Conservation (phyloP, 1,140 invertebrate species). For the Lepidotrigona ventralis region DNA sequence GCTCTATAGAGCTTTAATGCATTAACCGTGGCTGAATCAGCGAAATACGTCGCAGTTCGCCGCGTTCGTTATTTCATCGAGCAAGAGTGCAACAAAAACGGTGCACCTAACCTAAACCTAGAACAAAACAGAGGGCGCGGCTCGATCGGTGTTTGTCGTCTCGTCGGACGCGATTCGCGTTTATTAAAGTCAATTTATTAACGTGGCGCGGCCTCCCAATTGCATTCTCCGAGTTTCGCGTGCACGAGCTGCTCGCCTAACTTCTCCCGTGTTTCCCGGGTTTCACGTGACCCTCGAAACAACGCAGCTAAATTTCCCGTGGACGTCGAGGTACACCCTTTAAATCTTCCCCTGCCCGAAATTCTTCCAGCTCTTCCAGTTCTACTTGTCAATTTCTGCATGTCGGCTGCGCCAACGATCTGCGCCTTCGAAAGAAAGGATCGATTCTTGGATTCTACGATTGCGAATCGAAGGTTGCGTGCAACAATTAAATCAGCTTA, state of each 20-base stretch:
- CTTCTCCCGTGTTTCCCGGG: conserved; percentile 37
- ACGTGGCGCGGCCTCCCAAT: conserved; percentile 17
- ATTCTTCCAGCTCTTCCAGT: not conserved
- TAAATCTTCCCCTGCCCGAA: not conserved
- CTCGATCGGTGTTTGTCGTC: too few relatives aligned
- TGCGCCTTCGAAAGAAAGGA: too few relatives aligned
- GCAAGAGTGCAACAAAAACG: too few relatives aligned
- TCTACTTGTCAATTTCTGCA: not conserved
- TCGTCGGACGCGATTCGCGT: not conserved
- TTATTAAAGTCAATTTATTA: conserved; percentile 23
- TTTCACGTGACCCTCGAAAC: not conserved
- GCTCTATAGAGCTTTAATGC: too few relatives aligned
- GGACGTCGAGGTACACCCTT: conserved; percentile 20
- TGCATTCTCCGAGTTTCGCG: conserved; percentile 36
- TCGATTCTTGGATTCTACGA: too few relatives aligned
- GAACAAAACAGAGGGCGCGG: too few relatives aligned
- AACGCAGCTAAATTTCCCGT: conserved; percentile 31
- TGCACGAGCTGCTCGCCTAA: conserved; percentile 6
- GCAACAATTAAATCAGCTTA: too few relatives aligned
- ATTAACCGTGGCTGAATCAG: too few relatives aligned
- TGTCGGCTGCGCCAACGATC: not conserved
- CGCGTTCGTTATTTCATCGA: too few relatives aligned
- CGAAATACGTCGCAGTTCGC: too few relatives aligned
- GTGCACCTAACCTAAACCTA: too few relatives aligned
- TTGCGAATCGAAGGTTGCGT: too few relatives aligned